Evolutionary conservation across 2,113 vertebrate genomes (phyloP).

Genomic region (Rhynchomys soricoides): DNA sequence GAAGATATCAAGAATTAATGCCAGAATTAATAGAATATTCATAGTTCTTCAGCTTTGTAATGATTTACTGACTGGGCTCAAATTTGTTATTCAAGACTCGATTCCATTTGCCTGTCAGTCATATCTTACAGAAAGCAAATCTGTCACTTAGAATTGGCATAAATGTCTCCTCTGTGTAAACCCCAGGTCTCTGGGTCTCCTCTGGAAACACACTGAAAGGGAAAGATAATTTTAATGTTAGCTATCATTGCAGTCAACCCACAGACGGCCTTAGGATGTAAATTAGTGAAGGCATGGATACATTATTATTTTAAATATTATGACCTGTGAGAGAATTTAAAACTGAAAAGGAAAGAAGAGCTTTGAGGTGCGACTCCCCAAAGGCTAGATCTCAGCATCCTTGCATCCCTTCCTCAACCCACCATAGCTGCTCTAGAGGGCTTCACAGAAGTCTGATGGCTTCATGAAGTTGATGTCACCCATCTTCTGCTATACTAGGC

Average conservation of each 20-base stretch:
- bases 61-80: background rate
- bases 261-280: background rate
- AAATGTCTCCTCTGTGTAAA: background rate
- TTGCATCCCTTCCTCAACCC: background rate
- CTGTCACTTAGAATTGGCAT: background rate
- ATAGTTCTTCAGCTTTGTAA: background rate
- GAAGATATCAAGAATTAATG: background rate
- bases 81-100: background rate
- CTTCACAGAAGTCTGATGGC: background rate
- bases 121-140: background rate
- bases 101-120: background rate
- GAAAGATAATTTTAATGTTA: background rate
- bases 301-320: background rate
- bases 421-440: background rate
- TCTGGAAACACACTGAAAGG: background rate
- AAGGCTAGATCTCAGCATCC: background rate
- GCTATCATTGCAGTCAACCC: background rate
- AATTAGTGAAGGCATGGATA: background rate
- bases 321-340: background rate
- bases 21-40: background rate
- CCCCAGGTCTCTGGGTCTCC: background rate
- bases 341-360: background rate
- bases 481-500: background rate
- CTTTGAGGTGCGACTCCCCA: background rate
- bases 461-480: background rate